Base-by-base conservation (phyloP, 2,888 invertebrate genomes). In the Cephus pygmeus region DNA sequence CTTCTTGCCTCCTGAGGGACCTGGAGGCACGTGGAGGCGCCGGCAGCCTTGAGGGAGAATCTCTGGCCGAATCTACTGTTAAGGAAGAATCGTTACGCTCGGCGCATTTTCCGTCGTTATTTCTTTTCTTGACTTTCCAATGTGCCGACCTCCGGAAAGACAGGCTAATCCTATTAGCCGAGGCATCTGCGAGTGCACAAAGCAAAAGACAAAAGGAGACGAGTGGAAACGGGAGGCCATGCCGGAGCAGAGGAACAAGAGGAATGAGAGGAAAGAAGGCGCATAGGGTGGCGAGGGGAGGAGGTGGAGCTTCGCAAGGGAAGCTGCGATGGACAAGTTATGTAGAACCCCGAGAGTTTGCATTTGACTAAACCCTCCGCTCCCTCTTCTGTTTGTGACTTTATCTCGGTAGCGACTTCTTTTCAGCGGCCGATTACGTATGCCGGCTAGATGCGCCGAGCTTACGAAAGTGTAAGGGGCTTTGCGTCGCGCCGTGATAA, bases 251-350 rank as follows among this genome's bases (percentile, higher is more conserved):
- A 85, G 83, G 83, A 85, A 15, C 4, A 40, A 40, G 15, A 40
- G 83, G 83, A 85, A 40, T 0, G 4, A 40, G 15, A 40, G 40
- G 15, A 40, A 40, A 4, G 12, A 12, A 40, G 40, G 15, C 12
- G 40, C 40, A 40, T 12, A 4, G 4, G 40, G 4, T 1, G 40
- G 4, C 15, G 40, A 15, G 40, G 15, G 40, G 15, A 4, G 1
- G 69, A 12, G 0, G 69, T 6, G 69, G 87, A 89, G 88, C 87
- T 86, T 87, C 87, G 31, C 69, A 82, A 83, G 82, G 84, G 86
- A 69, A 84, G 86, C 87, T 86, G 87, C 86, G 86, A 86, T 86
- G 87, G 87, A 87, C 88, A 86, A 88, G 89, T 88, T 88, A 89
- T 89, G 88, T 88, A 85, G 87, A 87, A 87, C 87, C 87, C 85